phyloP scores from a whole-genome alignment of 2,797 vertebrate species.

The Chelon auratus region DNA sequence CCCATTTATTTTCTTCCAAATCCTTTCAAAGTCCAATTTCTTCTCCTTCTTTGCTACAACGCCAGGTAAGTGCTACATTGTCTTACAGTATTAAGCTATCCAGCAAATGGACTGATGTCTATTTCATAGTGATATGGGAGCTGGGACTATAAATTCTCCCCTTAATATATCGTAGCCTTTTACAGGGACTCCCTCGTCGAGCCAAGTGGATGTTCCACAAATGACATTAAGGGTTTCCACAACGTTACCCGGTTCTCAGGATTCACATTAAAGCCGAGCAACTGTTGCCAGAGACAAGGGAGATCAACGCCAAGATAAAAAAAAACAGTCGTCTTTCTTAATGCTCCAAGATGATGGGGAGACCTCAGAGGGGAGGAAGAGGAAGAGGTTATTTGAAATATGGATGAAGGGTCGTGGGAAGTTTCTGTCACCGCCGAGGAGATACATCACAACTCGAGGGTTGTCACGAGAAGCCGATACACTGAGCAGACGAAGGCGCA shows the following conservation, averaged over 20 bases:
- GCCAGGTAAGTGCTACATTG: background rate
- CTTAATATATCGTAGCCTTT: constrained; percentile 39
- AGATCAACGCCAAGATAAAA: constrained; percentile 34
- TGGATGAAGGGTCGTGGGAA: constrained; percentile 73
- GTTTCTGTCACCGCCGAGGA: constrained; percentile 59
- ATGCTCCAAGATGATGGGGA: constrained; percentile 40
- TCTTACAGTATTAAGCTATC: background rate
- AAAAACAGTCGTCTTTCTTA: constrained; percentile 23
- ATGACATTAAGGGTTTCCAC: constrained; percentile 56
- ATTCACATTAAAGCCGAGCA: constrained; percentile 54
- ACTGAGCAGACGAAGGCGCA: constrained; percentile 65
- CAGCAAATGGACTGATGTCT: background rate
- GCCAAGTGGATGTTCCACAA: constrained; percentile 59
- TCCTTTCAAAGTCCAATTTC: background rate
- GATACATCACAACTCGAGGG: constrained; percentile 53
- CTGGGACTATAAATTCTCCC: constrained; percentile 21
- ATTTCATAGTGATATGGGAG: constrained; percentile 11
- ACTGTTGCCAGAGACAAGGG: constrained; percentile 52
- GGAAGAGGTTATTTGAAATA: constrained; percentile 57
- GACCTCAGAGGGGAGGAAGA: constrained; percentile 44
- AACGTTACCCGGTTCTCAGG: constrained; percentile 58
- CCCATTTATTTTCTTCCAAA: background rate
- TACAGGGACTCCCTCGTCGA: constrained; percentile 18
- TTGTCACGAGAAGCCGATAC: constrained; percentile 58
- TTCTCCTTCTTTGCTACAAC: background rate